phyloP scores from a whole-genome alignment of 1,140 invertebrate species.

The Diploscapter pachys region DNA sequence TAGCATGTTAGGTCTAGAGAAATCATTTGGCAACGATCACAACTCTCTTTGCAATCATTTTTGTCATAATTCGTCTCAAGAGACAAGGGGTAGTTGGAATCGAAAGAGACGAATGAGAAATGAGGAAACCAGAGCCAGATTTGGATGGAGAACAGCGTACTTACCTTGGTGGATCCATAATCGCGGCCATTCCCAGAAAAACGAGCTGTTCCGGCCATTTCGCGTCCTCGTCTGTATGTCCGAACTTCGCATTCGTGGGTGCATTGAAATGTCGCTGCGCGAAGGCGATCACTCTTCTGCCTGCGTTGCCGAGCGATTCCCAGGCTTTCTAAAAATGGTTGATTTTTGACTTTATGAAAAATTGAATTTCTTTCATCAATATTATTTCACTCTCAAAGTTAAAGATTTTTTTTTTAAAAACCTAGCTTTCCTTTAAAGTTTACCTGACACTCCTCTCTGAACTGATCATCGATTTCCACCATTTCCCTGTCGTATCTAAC shows the following conservation, averaged over 20 bases:
- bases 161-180: conserved; percentile 54
- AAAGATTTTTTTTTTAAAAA: too few species aligned
- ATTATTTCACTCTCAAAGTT: too few species aligned
- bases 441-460: conserved; percentile 48
- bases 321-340: conserved; percentile 27
- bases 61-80: too few species aligned
- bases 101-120: too few species aligned
- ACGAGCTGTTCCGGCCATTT: conserved; percentile 46
- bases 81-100: too few species aligned
- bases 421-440: too few species aligned
- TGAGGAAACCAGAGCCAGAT: too few species aligned
- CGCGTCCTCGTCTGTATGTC: conserved; percentile 18
- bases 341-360: conserved; percentile 10
- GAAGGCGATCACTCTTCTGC: conserved; percentile 52
- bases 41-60: too few species aligned
- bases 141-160: too few species aligned
- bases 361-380: too few species aligned
- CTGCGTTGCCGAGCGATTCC: conserved; percentile 51
- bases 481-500: conserved; percentile 41
- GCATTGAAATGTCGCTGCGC: conserved; percentile 47
- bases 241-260: conserved; percentile 32
- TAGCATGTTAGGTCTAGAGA: too few species aligned
- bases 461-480: conserved; percentile 49
- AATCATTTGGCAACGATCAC: too few species aligned
- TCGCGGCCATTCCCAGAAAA: conserved; percentile 54